phyloP scores from a whole-genome alignment of 2,888 invertebrate genomes.

The Crossocerus cetratus region DNA sequence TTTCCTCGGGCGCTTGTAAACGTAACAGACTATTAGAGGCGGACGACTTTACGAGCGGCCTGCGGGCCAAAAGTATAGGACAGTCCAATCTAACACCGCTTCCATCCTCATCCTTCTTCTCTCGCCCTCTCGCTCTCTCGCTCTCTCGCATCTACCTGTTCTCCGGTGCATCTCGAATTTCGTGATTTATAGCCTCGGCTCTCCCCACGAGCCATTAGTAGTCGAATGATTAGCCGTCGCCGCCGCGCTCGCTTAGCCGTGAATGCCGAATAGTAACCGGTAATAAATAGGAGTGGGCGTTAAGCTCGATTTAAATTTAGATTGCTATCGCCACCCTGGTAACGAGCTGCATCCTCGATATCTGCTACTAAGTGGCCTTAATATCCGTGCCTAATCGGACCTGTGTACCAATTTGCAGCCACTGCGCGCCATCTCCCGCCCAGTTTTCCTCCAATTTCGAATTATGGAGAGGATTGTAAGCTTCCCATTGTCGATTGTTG shows the following conservation, averaged over 20 bases:
- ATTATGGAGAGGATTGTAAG: too few relatives aligned
- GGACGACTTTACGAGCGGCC: conserved; percentile 41
- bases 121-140: conserved; percentile 10
- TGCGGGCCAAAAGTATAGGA: neutral
- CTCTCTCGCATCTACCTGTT: neutral
- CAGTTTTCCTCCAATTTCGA: neutral
- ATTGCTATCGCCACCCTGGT: conserved; percentile 28
- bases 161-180: conserved; percentile 45
- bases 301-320: conserved; percentile 52
- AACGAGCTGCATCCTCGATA: conserved; percentile 19
- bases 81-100: conserved; percentile 11
- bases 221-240: conserved; percentile 38
- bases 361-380: conserved; percentile 52
- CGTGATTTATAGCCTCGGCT: conserved; percentile 54
- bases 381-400: conserved; percentile 57
- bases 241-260: conserved; percentile 7
- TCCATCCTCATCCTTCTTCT: conserved; percentile 10
- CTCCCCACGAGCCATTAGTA: conserved; percentile 47
- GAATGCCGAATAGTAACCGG: conserved; percentile 27
- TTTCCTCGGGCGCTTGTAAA: neutral
- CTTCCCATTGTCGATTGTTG: too few relatives aligned
- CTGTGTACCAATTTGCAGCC: conserved; percentile 44
- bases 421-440: conserved; percentile 6
- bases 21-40: conserved; percentile 31
- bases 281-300: conserved; percentile 55